Percentiles rank a stretch among this genome's conserved stretches.
phyloP scores from a whole-genome alignment of 2,888 invertebrate species.

The Lomographa bimaculata region DNA sequence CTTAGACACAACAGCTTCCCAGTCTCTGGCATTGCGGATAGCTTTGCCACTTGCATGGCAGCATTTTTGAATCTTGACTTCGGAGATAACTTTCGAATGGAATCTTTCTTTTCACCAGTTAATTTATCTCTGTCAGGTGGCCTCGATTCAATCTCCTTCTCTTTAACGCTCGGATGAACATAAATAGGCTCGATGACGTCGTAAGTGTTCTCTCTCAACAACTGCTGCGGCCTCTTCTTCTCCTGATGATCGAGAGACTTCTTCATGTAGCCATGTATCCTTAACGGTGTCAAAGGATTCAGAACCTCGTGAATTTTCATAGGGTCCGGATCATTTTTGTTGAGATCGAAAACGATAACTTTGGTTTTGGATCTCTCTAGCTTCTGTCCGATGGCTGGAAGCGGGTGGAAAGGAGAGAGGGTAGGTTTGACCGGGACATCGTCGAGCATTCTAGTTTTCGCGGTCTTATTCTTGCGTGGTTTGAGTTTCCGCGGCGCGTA shows the following conservation, averaged over 20 bases:
- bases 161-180: slow-evolving; percentile 52
- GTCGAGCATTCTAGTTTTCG: slow-evolving; percentile 71
- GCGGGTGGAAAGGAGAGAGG: slow-evolving; percentile 72
- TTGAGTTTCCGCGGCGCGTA: slow-evolving; percentile 75
- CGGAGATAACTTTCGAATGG: slow-evolving; percentile 53
- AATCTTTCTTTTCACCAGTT: slow-evolving; percentile 21
- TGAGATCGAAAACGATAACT: slow-evolving; percentile 68
- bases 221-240: slow-evolving; percentile 58
- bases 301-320: slow-evolving; percentile 63
- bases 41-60: slow-evolving; percentile 66
- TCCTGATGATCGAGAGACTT: slow-evolving; percentile 51
- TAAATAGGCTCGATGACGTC: slow-evolving; percentile 73
- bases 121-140: slow-evolving; percentile 8
- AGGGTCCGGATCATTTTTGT: slow-evolving; percentile 46
- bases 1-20: slow-evolving; percentile 71
- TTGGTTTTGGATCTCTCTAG: slow-evolving; percentile 61
- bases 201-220: slow-evolving; percentile 74
- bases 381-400: slow-evolving; percentile 75
- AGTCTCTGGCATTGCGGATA: slow-evolving; percentile 65
- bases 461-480: slow-evolving; percentile 65
- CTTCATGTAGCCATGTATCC: slow-evolving; percentile 57
- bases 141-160: slow-evolving; percentile 33
- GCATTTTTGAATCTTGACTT: slow-evolving; percentile 73
- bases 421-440: slow-evolving; percentile 61
- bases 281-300: slow-evolving; percentile 68